These are phyloP conservation scores for Oscheius myriophilus DNA, from an alignment of 2,888 invertebrate species.

Conservation along the genomic window DNA sequence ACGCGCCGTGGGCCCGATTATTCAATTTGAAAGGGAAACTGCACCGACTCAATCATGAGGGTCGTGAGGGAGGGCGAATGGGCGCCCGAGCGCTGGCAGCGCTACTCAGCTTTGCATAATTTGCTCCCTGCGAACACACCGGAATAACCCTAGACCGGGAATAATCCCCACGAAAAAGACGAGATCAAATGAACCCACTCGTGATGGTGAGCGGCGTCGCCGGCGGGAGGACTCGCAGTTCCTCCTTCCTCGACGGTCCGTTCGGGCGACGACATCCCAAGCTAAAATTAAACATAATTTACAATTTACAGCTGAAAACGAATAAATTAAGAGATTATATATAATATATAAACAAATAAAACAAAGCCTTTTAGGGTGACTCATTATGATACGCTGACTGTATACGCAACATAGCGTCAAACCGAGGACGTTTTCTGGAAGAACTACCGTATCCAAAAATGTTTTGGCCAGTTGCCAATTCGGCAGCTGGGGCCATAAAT, in stretches of 20 bases:
- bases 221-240: not conserved
- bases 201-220: conserved; percentile 6
- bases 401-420: too few species aligned
- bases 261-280: conserved; percentile 22
- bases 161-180: conserved; percentile 7
- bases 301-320: too few species aligned
- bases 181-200: conserved; percentile 14
- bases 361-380: not conserved
- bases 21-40: not conserved
- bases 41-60: conserved; percentile 15
- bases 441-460: too few species aligned
- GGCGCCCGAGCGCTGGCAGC: not conserved
- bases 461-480: too few species aligned
- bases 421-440: too few species aligned
- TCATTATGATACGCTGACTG: too few species aligned
- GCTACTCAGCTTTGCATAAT: conserved; percentile 9
- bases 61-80: conserved; percentile 9
- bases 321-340: too few species aligned
- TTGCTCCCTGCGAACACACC: not conserved
- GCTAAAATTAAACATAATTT: too few species aligned
- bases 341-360: conserved; percentile 4
- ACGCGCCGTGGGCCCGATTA: not conserved
- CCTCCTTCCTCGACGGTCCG: conserved; percentile 10
- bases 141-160: not conserved
- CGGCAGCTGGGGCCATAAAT: too few species aligned